These are phyloP conservation scores for Orchestes rusci DNA, from an alignment of 2,888 invertebrate genomes.

Conservation along the genomic window DNA sequence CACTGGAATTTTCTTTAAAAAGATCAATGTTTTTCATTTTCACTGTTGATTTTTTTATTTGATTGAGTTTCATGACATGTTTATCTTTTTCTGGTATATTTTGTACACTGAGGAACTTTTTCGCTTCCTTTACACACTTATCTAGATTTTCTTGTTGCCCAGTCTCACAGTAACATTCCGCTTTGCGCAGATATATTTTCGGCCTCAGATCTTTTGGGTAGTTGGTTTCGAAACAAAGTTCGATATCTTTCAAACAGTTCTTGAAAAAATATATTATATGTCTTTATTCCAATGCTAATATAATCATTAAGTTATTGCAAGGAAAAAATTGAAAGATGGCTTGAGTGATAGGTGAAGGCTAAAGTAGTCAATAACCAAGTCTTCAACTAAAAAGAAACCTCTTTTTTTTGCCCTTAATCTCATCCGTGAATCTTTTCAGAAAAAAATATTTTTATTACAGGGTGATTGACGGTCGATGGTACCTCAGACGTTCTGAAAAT, in stretches of 20 bases:
- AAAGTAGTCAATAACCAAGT: no score
- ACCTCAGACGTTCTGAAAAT: no score
- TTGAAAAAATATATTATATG: slow-evolving; percentile 32
- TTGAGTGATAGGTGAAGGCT: background rate
- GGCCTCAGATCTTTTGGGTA: slow-evolving; percentile 56
- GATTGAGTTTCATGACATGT: slow-evolving; percentile 32
- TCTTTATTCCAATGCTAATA: no score
- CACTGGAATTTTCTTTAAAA: slow-evolving; percentile 29
- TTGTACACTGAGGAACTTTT: slow-evolving; percentile 28
- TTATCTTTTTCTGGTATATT: slow-evolving; percentile 35
- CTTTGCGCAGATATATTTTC: slow-evolving; percentile 60
- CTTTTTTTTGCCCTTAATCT: no score
- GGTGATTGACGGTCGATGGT: no score
- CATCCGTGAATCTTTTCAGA: no score
- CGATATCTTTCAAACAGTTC: slow-evolving; percentile 59
- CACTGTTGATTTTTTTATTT: slow-evolving; percentile 33
- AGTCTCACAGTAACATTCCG: slow-evolving; percentile 56
- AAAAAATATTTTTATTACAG: no score
- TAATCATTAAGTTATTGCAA: no score
- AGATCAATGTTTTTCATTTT: slow-evolving; percentile 26
- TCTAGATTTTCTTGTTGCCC: slow-evolving; percentile 32
- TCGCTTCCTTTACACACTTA: slow-evolving; percentile 31
- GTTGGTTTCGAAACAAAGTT: slow-evolving; percentile 51
- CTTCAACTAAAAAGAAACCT: no score
- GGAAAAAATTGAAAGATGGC: no score